Evolutionary conservation across 2,797 vertebrate species (phyloP), one percentile per base, ranked within the genome.

Genomic region (Phylloscopus collybita): DNA sequence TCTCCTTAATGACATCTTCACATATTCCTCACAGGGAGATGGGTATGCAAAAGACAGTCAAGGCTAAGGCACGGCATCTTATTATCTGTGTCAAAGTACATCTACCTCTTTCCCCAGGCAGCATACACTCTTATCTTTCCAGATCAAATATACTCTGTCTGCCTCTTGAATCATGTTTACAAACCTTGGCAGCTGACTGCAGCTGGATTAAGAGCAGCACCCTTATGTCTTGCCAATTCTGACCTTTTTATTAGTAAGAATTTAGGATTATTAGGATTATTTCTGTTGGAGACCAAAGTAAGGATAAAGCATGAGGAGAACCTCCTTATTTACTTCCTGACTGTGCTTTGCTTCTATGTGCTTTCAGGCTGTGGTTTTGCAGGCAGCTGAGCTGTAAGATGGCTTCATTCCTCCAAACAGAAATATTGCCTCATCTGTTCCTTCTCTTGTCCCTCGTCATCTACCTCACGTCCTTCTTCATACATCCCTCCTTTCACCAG

Each of bases 71-170:
- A 89, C 36, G 53, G 76, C 80, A 65, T 93, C 88, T 80, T 88
- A 62, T 88, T 92, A 72, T 80, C 87, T 79, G 3, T 92, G 82
- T 83, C 61, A 94, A 93, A 90, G 75, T 82, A 53, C 75, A 81
- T 73, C 79, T 72, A 65, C 72, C 65, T 92, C 64, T 92, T 88
- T 51, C 81, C 75, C 30, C 6, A 7, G 79, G 89, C 72, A 54
- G 72, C 61, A 51, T 17, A 40, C 69, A 36, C 56, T 70, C 91
- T 78, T 91, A 83, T 83, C 79, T 79, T 75, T 70, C 59, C 60
- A 75, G 82, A 90, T 94, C 81, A 91, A 92, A 94, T 78, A 73
- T 50, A 47, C 38, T 66, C 83, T 80, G 79, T 96, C 91, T 93
- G 73, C 72, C 73, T 81, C 87, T 86, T 80, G 54, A 90, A 66